A percentile compares a stretch with the other conserved stretches of the same genome.
These are phyloP conservation scores for Idaea straminata DNA, from an alignment of 2,888 invertebrate species.

Conservation along the genomic window DNA sequence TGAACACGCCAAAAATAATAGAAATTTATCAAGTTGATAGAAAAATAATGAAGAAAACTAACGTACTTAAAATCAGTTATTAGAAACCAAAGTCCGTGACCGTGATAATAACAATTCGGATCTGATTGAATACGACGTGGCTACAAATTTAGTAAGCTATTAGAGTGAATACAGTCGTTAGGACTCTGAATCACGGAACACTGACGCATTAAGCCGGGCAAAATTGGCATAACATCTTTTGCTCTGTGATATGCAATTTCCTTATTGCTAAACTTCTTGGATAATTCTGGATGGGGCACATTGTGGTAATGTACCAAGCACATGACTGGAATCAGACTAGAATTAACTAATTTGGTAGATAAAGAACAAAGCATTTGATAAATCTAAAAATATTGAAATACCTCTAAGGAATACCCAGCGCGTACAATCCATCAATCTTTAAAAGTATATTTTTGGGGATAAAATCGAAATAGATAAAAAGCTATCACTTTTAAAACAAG, in stretches of 20 bases:
- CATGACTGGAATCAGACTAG: slow-evolving; percentile 13
- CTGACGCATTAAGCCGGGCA: slow-evolving; percentile 41
- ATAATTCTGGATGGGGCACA: slow-evolving; percentile 15
- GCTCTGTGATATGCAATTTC: slow-evolving; percentile 39
- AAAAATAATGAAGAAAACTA: background rate
- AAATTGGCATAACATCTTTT: slow-evolving; percentile 41
- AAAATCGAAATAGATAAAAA: background rate
- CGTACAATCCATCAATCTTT: slow-evolving; percentile 10
- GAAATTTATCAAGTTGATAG: background rate
- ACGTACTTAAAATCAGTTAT: background rate
- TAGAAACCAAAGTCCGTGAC: background rate
- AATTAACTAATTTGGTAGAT: background rate
- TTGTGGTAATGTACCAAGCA: slow-evolving; percentile 12
- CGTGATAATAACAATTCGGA: slow-evolving; percentile 26
- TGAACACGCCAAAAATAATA: background rate
- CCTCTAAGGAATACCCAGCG: slow-evolving; percentile 4
- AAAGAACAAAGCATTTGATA: background rate
- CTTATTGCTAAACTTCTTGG: slow-evolving; percentile 27
- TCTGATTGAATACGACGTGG: slow-evolving; percentile 42
- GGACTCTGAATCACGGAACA: slow-evolving; percentile 43
- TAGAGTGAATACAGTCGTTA: slow-evolving; percentile 33
- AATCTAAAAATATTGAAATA: no score
- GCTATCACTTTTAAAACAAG: slow-evolving; percentile 4
- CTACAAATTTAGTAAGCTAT: slow-evolving; percentile 28
- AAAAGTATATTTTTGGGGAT: background rate